Base-by-base conservation (phyloP, 2,113 vertebrate genomes). In the Smithornis capensis region DNA sequence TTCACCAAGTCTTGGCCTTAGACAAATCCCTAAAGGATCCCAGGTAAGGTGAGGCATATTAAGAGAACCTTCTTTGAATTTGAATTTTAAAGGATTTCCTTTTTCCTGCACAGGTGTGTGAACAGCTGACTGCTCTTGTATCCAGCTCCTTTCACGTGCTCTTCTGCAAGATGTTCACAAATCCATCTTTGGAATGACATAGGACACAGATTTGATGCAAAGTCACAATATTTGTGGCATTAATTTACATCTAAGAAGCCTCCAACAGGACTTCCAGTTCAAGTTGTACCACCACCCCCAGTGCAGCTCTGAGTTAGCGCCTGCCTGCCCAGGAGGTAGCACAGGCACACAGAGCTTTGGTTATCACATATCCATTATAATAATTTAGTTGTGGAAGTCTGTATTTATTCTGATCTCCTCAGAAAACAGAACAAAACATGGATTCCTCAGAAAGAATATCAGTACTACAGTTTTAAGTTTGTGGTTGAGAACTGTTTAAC, bases 261-360 rank as follows among this genome's bases (percentile, higher is more conserved):
- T 80, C 19, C 29, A 76, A 29, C 71, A 42, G 44, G 19, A 19
- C n/a, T 37, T 42, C 23, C 12, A 23, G 8, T 5, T 47, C 29
- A 9, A 15, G 9, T 45, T 64, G 44, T 29, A 4, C 23, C 27
- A 25, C 10, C 44, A 23, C 9, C 31, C 49, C 12, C 59, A 40
- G 24, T 3, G 18, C 24, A 52, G 29, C 59, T 49, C 6, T 0
- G 0, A 47, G n/a, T 4, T 0, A 0, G 47, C 19, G 71, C 17
- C 68, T 83, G 67, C 9, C 47, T 23, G 23, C 38, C 33, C 42
- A 45, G 33, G 29, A 65, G 12, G 19, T 1, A 80, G 35, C 22
- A 74, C 15, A 40, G 33, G 12, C 22, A 62, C 7, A 60, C 12
- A 19, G 19, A 40, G 22, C 19, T 37, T 52, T 86, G 64, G 2